Evolutionary conservation across 2,888 invertebrate species (phyloP), one percentile per base, ranked within the genome.

Genomic region (Nasonia oneida): DNA sequence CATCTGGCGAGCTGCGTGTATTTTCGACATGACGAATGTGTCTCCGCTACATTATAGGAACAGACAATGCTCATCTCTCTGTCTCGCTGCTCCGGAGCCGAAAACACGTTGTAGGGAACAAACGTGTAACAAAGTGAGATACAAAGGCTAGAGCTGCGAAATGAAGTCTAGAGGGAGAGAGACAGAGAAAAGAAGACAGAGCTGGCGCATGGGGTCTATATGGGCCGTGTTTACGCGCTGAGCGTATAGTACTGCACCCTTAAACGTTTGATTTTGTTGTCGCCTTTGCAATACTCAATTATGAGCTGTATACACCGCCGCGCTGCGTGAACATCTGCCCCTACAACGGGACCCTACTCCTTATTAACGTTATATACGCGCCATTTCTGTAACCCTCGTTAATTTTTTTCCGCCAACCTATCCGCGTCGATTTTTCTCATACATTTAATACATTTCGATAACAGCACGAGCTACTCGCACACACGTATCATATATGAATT

Each of bases 281-380:
- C 91, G 90, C 89, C 90, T 89, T 88, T 90, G 91, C 92, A 93
- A 93, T 92, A 92, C 92, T 93, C 92, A 92, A 93, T 93, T 93
- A 93, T 84, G 86, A 74, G 47, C 57, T 6, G 57, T n/a, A 29
- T 29, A 29, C 1, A 29, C 29, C 4, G 37, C 37, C 4, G 29
- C 57, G 23, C 77, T 83, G 87, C 82, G 87, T 85, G 88, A 85
- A 90, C 91, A 91, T 89, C 90, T 90, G 90, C 89, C 88, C 12
- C 53, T 10, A 77, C 14, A 77, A 42, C 42, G 1, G 47, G 47
- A 12, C 77, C 23, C 42, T 61, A 39, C n/a, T 23, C 12, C 39
- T 57, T 61, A 77, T 77, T 64, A 77, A 42, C 77, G 10, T 29
- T 29, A 29, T 29, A 29, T 61, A 14, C 18, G 5, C 18, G 42